Conservation (phyloP, 2,888 invertebrate genomes). For the Morpho deidamia region DNA sequence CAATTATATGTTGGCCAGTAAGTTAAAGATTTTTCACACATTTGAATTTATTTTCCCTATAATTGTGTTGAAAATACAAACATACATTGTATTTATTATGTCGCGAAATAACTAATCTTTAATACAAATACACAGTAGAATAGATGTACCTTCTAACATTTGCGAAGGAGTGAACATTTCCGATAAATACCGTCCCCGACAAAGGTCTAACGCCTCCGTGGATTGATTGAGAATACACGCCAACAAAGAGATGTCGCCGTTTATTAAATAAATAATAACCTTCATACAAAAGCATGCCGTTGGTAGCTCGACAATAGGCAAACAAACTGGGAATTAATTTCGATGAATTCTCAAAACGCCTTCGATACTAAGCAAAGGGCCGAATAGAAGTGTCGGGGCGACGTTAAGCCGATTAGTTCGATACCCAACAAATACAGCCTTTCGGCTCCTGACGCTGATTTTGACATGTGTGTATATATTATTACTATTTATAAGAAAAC, state of each 20-base stretch:
- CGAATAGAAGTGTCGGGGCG: constrained; percentile 51
- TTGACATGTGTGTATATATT: constrained; percentile 53
- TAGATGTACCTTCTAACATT: constrained; percentile 10
- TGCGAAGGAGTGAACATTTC: constrained; percentile 27
- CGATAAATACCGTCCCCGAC: constrained; percentile 31
- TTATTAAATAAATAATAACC: constrained; percentile 75
- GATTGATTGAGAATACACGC: constrained; percentile 50
- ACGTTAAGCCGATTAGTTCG: constrained; percentile 71
- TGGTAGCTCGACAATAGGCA: constrained; percentile 65
- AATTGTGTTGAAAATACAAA: not conserved
- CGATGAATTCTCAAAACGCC: constrained; percentile 72
- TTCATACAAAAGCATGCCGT: constrained; percentile 50
- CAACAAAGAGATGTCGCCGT: constrained; percentile 59
- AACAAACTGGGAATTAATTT: constrained; percentile 75
- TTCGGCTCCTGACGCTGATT: constrained; percentile 35
- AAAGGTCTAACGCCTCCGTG: constrained; percentile 45
- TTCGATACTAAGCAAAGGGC: constrained; percentile 54
- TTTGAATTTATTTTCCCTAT: not conserved
- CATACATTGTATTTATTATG: constrained; percentile 1
- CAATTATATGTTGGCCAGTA: no score
- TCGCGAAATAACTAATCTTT: constrained; percentile 9
- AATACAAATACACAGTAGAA: constrained; percentile 10
- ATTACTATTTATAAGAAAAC: constrained; percentile 43
- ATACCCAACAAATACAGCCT: constrained; percentile 65
- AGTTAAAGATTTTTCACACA: no score